phyloP scores from a whole-genome alignment of 2,797 vertebrate species.

The Trichosurus vulpecula region DNA sequence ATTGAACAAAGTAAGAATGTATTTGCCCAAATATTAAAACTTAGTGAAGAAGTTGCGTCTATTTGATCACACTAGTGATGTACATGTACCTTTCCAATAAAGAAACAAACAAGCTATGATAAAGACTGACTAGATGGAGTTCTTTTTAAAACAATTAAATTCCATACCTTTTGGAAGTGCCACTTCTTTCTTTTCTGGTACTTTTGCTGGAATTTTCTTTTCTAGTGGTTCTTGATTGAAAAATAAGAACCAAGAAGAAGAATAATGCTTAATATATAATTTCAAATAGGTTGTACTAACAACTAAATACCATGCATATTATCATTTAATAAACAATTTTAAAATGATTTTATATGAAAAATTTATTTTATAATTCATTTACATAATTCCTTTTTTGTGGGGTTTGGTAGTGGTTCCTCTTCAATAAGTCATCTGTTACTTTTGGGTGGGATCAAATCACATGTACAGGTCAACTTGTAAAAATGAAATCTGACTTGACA shows the following conservation, averaged over 20 bases:
- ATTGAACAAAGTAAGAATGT: constrained; percentile 41
- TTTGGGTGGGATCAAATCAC: background rate
- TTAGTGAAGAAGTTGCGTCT: constrained; percentile 79
- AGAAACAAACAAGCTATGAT: constrained; percentile 59
- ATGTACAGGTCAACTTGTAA: background rate
- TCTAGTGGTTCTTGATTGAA: constrained; percentile 76
- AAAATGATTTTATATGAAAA: background rate
- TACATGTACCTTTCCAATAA: constrained; percentile 28
- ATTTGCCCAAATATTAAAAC: constrained; percentile 33
- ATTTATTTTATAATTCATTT: background rate
- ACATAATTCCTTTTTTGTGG: background rate
- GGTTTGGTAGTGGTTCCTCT: background rate
- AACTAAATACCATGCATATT: constrained; percentile 6
- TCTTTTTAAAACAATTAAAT: constrained; percentile 40
- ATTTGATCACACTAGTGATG: constrained; percentile 67
- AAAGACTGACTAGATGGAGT: background rate
- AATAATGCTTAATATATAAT: constrained; percentile 19
- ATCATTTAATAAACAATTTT: background rate
- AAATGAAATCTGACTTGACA: background rate
- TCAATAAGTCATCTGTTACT: background rate
- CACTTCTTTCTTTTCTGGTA: constrained; percentile 84
- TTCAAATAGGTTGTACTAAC: background rate
- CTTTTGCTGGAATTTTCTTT: constrained; percentile 79
- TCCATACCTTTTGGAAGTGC: constrained; percentile 82
- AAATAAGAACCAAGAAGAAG: constrained; percentile 52